Evolutionary conservation across 2,888 invertebrate genomes (phyloP).

Genomic region (Apodemia duryi): DNA sequence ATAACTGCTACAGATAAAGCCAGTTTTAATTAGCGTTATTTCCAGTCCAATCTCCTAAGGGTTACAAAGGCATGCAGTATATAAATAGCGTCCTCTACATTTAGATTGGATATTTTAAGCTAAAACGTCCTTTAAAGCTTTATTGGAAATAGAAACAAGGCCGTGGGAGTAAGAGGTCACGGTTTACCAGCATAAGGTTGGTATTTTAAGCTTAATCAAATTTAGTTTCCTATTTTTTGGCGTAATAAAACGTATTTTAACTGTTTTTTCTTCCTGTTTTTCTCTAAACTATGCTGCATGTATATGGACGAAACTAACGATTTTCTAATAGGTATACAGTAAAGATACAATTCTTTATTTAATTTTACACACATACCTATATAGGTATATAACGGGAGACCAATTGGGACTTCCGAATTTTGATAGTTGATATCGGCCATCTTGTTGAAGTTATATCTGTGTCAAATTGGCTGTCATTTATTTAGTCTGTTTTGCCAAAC

Average conservation of each 20-base stretch:
- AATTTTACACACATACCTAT: too few species aligned
- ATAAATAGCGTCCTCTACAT: slow-evolving; percentile 53
- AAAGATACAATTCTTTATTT: too few species aligned
- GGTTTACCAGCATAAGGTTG: neutral
- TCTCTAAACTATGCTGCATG: too few species aligned
- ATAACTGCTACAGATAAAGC: neutral
- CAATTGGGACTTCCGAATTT: too few species aligned
- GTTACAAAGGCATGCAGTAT: slow-evolving; percentile 35
- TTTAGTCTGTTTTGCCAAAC: too few species aligned
- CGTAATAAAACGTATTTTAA: neutral
- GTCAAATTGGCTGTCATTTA: too few species aligned
- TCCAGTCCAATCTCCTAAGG: slow-evolving; percentile 19
- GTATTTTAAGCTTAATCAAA: neutral
- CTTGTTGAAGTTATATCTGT: too few species aligned
- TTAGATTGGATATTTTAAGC: slow-evolving; percentile 57
- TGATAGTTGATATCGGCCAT: too few species aligned
- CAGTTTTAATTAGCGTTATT: slow-evolving; percentile 12
- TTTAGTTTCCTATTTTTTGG: neutral
- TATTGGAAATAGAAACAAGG: slow-evolving; percentile 63
- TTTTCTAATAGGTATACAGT: too few species aligned
- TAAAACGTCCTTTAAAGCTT: slow-evolving; percentile 50
- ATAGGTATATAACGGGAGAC: too few species aligned
- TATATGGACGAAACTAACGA: too few species aligned
- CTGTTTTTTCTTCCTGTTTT: too few species aligned
- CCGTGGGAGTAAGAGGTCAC: slow-evolving; percentile 37